Base-by-base conservation (phyloP, 1,140 invertebrate species). In the Teleopsis dalmanni region DNA sequence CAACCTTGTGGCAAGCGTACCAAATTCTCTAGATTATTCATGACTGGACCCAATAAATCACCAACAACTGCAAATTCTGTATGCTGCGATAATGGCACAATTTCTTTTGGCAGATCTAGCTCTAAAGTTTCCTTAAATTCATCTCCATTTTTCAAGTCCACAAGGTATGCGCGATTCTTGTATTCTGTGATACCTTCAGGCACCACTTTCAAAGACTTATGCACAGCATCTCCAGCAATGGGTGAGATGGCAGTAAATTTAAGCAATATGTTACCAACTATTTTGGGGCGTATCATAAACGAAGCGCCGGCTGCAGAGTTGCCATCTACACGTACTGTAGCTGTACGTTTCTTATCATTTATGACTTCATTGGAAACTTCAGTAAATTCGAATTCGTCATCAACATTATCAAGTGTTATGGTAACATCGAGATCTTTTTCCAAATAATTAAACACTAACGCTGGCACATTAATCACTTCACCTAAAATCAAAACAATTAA, bases 1-100 rank as follows among this genome's bases (percentile, higher is more conserved):
- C 93, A 96, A 3, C 90, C 91, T 56, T 81, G 87, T 5, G 93
- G 91, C 77, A 94, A 80, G 59, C 78, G 76, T 7, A 96, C 77
- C 11, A 96, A 72, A 45, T 80, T 78, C 19, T 84, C 82, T 22
- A 90, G 66, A 65, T 90, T 86, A 27, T 80, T 79, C 7, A 91
- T 78, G 35, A 82, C 81, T 2, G 85, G 79, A 3, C 86, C 87
- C 21, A 91, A 63, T 34, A 90, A 78, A 70, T 89, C 86, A 29
- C 85, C 84, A 34, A 88, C 81, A 34, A 81, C 77, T 23, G 84
- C 81, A 22, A 89, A 77, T 71, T 85, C 81, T 11, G 89, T 74
- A 27, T 74, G 75, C 54, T 84, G 79, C 1, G 88, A 88, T 46
- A 78, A 83, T 8, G 76, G 61, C 2, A 90, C 83, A 31, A 80